Base-by-base conservation (phyloP, 2,888 invertebrate genomes). In the Myopa tessellatipennis region DNA sequence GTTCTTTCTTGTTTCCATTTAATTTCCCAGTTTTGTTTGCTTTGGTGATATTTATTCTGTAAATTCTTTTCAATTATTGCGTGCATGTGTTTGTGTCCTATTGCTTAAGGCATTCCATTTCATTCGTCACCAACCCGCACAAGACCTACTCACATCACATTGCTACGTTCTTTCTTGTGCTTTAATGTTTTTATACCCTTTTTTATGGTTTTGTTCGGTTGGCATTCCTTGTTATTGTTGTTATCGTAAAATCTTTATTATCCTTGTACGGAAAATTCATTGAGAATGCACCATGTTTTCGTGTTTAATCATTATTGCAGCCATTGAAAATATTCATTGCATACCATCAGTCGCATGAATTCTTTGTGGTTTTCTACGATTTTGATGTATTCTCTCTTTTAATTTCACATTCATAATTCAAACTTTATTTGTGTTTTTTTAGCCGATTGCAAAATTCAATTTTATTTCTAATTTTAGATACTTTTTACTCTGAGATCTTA, bases 171-270 rank as follows among this genome's bases (percentile, higher is more conserved):
- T 55, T 55, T 55, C 55, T 16, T 55, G 26, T 58, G 45, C 18
- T 50, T 55, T 58, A 55, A 71, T 71, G 26, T 58, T 55, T 71
- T 58, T 58, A 71, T 71, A 26, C 58, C 18, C 18, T 52, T 45
- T 45, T 45, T 45, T 45, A 45, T 55, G 55, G 5, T 55, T 12
- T 14, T 14, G 55, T n/a, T 55, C 6, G 16, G 10, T 14, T 55
- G 4, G 4, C 4, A 16, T n/a, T 55, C 10, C n/a, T n/a, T 55
- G 6, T 16, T 55, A 4, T 40, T 55, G 50, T 18, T 16, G 12
- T 10, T 8, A 10, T 52, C 14, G 52, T 6, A 70, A 16, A 34
- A 45, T 26, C 36, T 55, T 14, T 50, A 34, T 14, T 16, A 6
- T 55, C 34, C 8, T 55, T 3, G 55, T 55, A 55, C 5, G 5